Evolutionary conservation across 2,113 vertebrate genomes (phyloP).

Genomic region (Strigops habroptila): DNA sequence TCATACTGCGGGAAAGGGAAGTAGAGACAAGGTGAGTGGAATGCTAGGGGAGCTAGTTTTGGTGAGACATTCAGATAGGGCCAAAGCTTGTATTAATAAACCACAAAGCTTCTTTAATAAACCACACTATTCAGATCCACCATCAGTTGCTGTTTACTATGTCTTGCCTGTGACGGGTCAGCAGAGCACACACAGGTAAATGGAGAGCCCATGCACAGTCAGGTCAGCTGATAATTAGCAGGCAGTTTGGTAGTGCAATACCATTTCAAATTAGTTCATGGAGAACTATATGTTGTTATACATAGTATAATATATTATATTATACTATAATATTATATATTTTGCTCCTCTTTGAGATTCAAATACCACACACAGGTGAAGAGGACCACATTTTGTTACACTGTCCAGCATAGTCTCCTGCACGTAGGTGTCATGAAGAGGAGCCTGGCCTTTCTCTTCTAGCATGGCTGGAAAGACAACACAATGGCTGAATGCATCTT

Average conservation of each 20-base stretch:
- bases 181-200: neutral
- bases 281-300: neutral
- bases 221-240: neutral
- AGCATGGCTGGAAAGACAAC: neutral
- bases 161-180: neutral
- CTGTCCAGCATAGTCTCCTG: neutral
- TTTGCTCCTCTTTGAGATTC: neutral
- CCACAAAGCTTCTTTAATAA: neutral
- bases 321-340: neutral
- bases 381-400: neutral
- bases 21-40: fast-evolving
- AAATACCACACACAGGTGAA: neutral
- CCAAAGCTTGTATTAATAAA: neutral
- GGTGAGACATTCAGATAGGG: neutral
- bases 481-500: neutral
- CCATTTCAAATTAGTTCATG: neutral
- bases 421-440: fast-evolving
- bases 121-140: neutral
- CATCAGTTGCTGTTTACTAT: neutral
- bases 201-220: neutral
- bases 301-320: neutral
- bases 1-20: fast-evolving
- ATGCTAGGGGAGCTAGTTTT: fast-evolving
- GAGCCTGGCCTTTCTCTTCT: neutral
- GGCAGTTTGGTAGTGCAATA: neutral